phyloP scores from a whole-genome alignment of 2,113 vertebrate genomes.

The Hippocampus guttulatus region DNA sequence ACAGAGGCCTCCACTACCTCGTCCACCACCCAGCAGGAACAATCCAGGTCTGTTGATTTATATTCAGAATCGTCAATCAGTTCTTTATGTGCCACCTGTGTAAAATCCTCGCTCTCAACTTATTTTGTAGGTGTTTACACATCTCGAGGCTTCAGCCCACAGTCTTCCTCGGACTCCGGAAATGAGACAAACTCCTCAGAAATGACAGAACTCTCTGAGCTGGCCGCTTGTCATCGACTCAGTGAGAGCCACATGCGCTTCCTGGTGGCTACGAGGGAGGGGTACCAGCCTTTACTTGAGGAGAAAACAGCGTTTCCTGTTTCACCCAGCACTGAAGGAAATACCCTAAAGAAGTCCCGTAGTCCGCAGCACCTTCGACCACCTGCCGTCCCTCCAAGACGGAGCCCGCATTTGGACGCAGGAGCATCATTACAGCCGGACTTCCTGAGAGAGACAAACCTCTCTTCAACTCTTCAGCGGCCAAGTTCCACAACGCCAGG shows the following conservation, averaged over 20 bases:
- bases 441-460: constrained; percentile 81
- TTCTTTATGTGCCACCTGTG: neutral
- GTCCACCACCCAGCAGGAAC: constrained; percentile 71
- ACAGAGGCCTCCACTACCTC: constrained; percentile 68
- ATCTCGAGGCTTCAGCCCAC: constrained; percentile 89
- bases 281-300: constrained; percentile 86
- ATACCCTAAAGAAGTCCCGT: constrained; percentile 75
- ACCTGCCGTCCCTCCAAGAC: constrained; percentile 87
- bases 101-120: constrained; percentile 1
- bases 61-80: neutral
- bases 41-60: constrained; percentile 83
- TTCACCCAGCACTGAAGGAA: constrained; percentile 73
- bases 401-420: constrained; percentile 80
- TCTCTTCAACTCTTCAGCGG: constrained; percentile 83
- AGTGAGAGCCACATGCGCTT: constrained; percentile 84
- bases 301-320: constrained; percentile 89
- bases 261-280: constrained; percentile 85
- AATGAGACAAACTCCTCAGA: constrained; percentile 99
- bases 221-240: constrained; percentile 85
- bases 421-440: constrained; percentile 79
- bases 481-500: constrained; percentile 61
- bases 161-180: constrained; percentile 96
- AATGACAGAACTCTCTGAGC: constrained; percentile 94
- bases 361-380: constrained; percentile 76
- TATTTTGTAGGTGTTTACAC: constrained; percentile 86